These are phyloP conservation scores for Bubalus kerabau DNA, from an alignment of 2,113 vertebrate genomes.

Conservation along the genomic window DNA sequence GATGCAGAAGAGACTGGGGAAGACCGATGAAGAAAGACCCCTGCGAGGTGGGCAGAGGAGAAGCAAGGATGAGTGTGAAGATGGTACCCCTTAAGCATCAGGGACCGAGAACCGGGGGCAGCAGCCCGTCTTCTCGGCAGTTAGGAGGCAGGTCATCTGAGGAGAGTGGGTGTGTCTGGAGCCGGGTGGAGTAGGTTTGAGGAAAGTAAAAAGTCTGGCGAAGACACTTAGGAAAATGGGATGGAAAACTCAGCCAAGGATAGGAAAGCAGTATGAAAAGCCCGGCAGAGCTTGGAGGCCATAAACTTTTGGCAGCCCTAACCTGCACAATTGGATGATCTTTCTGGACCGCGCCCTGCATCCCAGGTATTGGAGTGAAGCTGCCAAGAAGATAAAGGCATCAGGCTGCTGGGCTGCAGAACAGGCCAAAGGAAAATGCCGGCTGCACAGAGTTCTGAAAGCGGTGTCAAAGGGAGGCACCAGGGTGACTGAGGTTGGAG, in stretches of 20 bases:
- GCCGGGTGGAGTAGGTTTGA: conserved; percentile 2
- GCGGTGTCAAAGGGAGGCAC: neutral
- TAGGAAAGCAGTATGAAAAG: neutral
- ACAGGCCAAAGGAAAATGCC: neutral
- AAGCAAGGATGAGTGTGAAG: neutral
- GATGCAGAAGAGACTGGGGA: neutral
- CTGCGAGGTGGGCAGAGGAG: fast-evolving
- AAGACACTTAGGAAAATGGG: neutral
- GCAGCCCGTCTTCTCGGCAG: neutral
- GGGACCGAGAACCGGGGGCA: neutral
- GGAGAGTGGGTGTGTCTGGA: conserved; percentile 33
- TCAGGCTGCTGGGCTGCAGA: neutral
- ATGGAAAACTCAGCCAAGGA: neutral
- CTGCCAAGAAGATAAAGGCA: neutral
- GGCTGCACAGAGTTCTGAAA: neutral
- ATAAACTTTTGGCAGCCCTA: neutral
- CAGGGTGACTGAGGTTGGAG: neutral
- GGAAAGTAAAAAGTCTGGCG: conserved; percentile 45
- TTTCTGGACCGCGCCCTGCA: neutral
- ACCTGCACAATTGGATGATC: neutral
- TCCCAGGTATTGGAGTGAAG: neutral
- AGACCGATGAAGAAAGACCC: fast-evolving
- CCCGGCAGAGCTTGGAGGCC: neutral
- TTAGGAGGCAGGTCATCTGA: neutral
- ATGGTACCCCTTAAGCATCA: no score